Percentiles rank a stretch among this genome's conserved stretches.
Evolutionary conservation across 2,113 vertebrate species (phyloP).

Genomic region (Spilogale gracilis): DNA sequence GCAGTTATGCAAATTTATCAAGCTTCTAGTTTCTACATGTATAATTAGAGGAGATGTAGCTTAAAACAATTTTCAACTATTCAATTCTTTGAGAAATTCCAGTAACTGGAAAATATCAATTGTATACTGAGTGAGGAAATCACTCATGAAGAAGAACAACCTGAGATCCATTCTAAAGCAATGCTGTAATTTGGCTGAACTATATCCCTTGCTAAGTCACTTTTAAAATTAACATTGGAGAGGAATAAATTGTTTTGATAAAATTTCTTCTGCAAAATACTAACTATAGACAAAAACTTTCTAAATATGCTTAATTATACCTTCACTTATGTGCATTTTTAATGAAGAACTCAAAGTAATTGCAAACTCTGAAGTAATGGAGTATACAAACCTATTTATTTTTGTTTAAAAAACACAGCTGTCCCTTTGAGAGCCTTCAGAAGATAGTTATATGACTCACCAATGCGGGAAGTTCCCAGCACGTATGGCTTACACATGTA

Average conservation of each 20-base stretch:
- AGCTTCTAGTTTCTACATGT: slow-evolving; percentile 54
- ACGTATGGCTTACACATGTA: slow-evolving; percentile 19
- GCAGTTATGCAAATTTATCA: slow-evolving; percentile 44
- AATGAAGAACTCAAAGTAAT: slow-evolving; percentile 69
- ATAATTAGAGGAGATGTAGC: not conserved
- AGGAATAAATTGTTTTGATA: not conserved
- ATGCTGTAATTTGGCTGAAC: not conserved
- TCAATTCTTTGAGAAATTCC: slow-evolving; percentile 10
- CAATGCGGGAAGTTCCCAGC: slow-evolving; percentile 17
- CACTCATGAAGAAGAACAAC: not conserved
- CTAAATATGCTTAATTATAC: slow-evolving; percentile 51
- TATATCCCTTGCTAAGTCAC: not conserved
- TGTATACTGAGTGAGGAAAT: not conserved
- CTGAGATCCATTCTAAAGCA: not conserved
- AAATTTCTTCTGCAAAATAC: slow-evolving; percentile 16
- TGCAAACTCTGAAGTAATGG: slow-evolving; percentile 28
- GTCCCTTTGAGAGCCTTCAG: slow-evolving; percentile 12
- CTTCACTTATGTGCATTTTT: slow-evolving; percentile 47
- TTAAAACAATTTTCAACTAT: slow-evolving; percentile 31
- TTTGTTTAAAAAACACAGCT: slow-evolving; percentile 75
- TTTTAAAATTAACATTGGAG: slow-evolving; percentile 43
- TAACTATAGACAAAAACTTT: slow-evolving; percentile 55
- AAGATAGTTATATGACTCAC: slow-evolving; percentile 52
- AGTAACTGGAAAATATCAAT: slow-evolving; percentile 58
- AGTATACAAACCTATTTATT: slow-evolving; percentile 61